phyloP scores from a whole-genome alignment of 2,888 invertebrate species.

The Slavum lentiscoides region DNA sequence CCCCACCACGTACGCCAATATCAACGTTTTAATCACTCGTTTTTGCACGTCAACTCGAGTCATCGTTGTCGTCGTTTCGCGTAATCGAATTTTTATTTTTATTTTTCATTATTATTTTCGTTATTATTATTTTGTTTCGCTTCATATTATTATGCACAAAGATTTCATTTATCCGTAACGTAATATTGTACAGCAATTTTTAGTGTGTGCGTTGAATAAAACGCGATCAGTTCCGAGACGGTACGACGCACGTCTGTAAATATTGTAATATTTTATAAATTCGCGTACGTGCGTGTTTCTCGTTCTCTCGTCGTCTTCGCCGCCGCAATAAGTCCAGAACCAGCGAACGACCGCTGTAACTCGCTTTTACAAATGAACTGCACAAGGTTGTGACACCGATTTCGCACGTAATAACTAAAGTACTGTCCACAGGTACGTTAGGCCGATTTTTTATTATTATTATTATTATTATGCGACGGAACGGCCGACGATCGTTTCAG shows the following conservation, averaged over 20 bases:
- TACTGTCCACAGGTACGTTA: constrained; percentile 8
- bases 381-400: constrained; percentile 39
- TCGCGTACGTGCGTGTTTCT: not conserved
- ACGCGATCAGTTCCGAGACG: not conserved
- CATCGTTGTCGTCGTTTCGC: not conserved
- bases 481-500: not conserved
- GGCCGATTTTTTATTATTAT: not conserved
- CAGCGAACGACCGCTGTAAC: not conserved
- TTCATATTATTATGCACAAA: not conserved
- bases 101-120: not conserved
- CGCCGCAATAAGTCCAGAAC: not conserved
- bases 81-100: not conserved
- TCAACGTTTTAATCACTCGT: constrained; percentile 50
- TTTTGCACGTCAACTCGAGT: constrained; percentile 41
- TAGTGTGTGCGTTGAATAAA: too few species aligned
- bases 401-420: not conserved
- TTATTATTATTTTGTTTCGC: not conserved
- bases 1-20: constrained; percentile 23
- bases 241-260: too few species aligned
- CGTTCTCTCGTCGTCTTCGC: not conserved
- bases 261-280: too few species aligned
- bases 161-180: constrained; percentile 14
- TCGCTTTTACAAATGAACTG: constrained; percentile 24
- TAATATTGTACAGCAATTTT: too few species aligned
- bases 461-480: not conserved